Base-by-base conservation (phyloP, 2,888 invertebrate species). In the Ormyrus nitidulus region DNA sequence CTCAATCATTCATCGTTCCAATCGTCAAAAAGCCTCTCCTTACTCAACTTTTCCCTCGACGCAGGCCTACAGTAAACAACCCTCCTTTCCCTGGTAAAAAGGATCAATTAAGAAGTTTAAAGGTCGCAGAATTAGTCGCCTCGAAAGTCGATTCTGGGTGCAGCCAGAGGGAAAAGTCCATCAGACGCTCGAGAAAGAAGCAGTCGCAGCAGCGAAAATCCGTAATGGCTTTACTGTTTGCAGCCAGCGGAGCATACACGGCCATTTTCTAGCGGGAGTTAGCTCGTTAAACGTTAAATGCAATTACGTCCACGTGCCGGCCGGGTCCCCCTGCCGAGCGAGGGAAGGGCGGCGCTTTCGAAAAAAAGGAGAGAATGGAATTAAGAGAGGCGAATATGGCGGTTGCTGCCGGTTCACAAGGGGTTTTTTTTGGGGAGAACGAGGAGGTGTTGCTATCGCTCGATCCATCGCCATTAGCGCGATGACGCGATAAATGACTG, bases 231-330 rank as follows among this genome's bases (percentile, higher is more conserved):
- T 70, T 59, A 77, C 68, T 89, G 88, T 89, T 90, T 88, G 87
- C 87, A 89, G 85, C 84, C 87, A 89, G 85, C 87, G 86, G 87
- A 88, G 90, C 90, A 90, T 90, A 90, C 89, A 89, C 79, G 74
- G 89, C 90, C 89, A 90, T 90, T 90, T 90, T 90, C 89, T 89
- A 89, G 82, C 84, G 84, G 85, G 87, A 90, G 90, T 90, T 89
- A 88, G 90, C 89, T 90, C 89, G 89, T 90, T 90, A 90, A 78
- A 86, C 85, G 87, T 87, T 88, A 86, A 89, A 86, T 85, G 87
- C 89, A 90, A 90, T 90, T 90, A 87, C 89, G 87, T 90, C 56
- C 77, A 65, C 79, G 75, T 65, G 68, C 58, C 48, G 10, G 70
- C 56, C 51, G 7, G 34, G 2, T 34, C 34, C 34, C 34, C 34